Evolutionary conservation across 1,140 invertebrate genomes (phyloP).

Genomic region (Idris sp.): DNA sequence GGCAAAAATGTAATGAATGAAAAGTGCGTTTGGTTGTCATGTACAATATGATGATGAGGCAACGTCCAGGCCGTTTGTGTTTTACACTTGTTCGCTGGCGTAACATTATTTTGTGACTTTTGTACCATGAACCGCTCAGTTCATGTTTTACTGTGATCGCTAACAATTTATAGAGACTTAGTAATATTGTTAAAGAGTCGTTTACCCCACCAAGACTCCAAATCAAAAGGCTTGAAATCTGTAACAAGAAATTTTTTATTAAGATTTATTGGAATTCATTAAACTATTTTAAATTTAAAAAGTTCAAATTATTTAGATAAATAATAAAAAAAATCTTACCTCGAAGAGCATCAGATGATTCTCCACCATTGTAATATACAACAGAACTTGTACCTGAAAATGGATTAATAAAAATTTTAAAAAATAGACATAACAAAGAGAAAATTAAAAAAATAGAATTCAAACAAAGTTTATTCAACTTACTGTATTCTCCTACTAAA

Average conservation of each 20-base stretch:
- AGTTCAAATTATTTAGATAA: too few relatives aligned
- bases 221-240: slow-evolving; percentile 91
- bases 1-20: too few relatives aligned
- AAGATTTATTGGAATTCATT: not conserved
- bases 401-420: too few relatives aligned
- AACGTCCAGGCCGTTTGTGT: not conserved
- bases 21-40: slow-evolving; percentile 5
- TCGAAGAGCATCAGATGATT: slow-evolving; percentile 82
- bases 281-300: too few relatives aligned
- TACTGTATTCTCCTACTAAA: slow-evolving; percentile 46
- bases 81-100: slow-evolving; percentile 16
- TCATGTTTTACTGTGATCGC: slow-evolving; percentile 23
- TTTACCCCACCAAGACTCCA: slow-evolving; percentile 93
- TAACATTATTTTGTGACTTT: slow-evolving; percentile 25
- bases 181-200: slow-evolving; percentile 88
- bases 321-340: slow-evolving; percentile 64
- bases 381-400: slow-evolving; percentile 72
- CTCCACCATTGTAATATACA: slow-evolving; percentile 85
- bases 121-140: slow-evolving; percentile 2
- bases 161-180: slow-evolving; percentile 81
- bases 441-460: not conserved
- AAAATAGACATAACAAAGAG: too few relatives aligned
- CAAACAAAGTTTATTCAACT: slow-evolving; percentile 5
- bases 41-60: slow-evolving; percentile 8
- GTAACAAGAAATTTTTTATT: slow-evolving; percentile 60